Conservation (phyloP, 2,888 invertebrate genomes). For the Mythimna vitellina region DNA sequence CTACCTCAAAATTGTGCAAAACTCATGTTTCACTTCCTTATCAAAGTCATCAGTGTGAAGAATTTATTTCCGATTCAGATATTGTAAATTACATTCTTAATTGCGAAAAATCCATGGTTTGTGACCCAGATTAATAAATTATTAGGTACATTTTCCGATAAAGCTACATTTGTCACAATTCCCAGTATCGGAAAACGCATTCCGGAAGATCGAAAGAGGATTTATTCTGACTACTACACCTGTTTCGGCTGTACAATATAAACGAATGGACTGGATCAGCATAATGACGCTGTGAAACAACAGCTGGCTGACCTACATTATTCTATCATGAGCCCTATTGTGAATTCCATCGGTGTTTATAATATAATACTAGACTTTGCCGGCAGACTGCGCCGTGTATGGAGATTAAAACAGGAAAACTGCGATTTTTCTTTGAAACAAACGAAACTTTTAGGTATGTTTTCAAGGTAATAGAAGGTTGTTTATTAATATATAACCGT, state of each 20-base stretch:
- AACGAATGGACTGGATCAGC: slow-evolving; percentile 39
- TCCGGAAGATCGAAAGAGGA: slow-evolving; percentile 20
- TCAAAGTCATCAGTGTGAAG: slow-evolving; percentile 9
- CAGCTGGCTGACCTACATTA: slow-evolving; percentile 56
- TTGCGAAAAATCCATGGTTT: slow-evolving; percentile 13
- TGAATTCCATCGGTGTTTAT: slow-evolving; percentile 37
- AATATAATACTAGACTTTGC: slow-evolving; percentile 18
- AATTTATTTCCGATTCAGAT: slow-evolving; percentile 2
- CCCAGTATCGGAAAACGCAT: slow-evolving; percentile 30
- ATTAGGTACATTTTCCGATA: slow-evolving; percentile 5
- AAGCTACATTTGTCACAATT: slow-evolving; percentile 26
- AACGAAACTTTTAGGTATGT: background rate
- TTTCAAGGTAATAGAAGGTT: slow-evolving; percentile 8
- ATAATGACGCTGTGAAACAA: slow-evolving; percentile 51
- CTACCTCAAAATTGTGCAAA: background rate
- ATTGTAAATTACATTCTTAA: slow-evolving; percentile 24
- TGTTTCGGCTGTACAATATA: slow-evolving; percentile 37
- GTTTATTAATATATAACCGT: slow-evolving; percentile 19
- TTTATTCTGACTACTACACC: slow-evolving; percentile 40
- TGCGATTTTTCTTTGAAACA: background rate
- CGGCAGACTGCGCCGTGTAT: slow-evolving; percentile 8
- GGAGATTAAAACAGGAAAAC: background rate
- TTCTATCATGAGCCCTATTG: slow-evolving; percentile 34
- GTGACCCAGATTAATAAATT: slow-evolving; percentile 29
- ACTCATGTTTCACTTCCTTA: background rate